Percentiles rank a stretch among this genome's conserved stretches.
These are phyloP conservation scores for Arenaria interpres DNA, from an alignment of 2,113 vertebrate genomes.

Conservation along the genomic window DNA sequence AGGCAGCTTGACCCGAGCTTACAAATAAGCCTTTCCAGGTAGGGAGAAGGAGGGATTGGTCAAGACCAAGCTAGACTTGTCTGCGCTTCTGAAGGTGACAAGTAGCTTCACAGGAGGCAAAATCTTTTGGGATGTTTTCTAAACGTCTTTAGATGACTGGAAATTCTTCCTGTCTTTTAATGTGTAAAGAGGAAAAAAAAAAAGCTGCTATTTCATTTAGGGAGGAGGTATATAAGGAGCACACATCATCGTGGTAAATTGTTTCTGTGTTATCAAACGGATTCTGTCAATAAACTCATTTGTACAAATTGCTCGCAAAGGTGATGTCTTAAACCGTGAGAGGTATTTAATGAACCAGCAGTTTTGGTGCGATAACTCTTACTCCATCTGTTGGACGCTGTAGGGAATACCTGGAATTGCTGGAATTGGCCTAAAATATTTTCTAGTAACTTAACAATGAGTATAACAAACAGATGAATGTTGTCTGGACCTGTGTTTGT, in stretches of 20 bases:
- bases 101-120: background rate
- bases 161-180: background rate
- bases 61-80: background rate
- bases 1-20: background rate
- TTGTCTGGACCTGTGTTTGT: background rate
- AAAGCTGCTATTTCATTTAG: background rate
- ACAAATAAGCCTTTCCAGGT: background rate
- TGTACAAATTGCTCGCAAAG: background rate
- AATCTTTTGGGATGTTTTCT: background rate
- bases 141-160: background rate
- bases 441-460: background rate
- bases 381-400: background rate
- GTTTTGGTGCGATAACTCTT: background rate
- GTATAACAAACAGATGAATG: background rate
- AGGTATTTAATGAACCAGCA: background rate
- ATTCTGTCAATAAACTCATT: background rate
- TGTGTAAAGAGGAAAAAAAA: background rate
- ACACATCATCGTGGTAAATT: fast-evolving
- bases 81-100: background rate
- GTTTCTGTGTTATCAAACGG: background rate
- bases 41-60: background rate
- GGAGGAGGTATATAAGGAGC: background rate
- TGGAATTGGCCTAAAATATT: background rate
- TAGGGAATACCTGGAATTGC: background rate
- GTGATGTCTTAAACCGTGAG: background rate